phyloP scores from a whole-genome alignment of 2,797 vertebrate species.

The Chiloscyllium punctatum region DNA sequence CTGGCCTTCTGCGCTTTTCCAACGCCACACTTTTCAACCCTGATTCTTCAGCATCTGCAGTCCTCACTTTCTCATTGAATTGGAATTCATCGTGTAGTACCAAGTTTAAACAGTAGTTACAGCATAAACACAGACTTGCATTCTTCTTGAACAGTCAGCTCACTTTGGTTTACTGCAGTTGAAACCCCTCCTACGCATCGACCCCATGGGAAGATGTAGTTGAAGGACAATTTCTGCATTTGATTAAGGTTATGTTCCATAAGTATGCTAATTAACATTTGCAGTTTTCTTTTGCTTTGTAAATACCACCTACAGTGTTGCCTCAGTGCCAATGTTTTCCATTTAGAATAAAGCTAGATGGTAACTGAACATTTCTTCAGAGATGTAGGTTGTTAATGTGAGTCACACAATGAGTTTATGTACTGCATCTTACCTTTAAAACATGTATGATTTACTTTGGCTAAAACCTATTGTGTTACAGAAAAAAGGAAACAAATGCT shows the following conservation, averaged over 20 bases:
- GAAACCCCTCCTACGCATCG: not conserved
- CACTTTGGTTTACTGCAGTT: not conserved
- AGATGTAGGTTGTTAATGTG: not conserved
- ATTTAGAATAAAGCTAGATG: not conserved
- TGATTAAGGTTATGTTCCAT: not conserved
- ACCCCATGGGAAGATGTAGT: not conserved
- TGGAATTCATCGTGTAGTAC: not conserved
- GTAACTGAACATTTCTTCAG: not conserved
- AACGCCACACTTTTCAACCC: too few relatives aligned
- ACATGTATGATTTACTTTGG: not conserved
- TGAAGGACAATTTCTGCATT: not conserved
- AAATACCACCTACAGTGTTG: not conserved
- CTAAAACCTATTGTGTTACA: not conserved
- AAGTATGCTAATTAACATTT: conserved; percentile 1
- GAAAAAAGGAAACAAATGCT: not conserved
- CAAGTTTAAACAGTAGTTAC: not conserved
- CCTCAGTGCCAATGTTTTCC: not conserved
- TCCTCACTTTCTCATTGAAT: not conserved
- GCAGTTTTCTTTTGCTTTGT: not conserved
- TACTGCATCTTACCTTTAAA: not conserved
- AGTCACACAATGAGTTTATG: not conserved
- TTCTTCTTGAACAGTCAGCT: not conserved
- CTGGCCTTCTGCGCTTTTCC: too few relatives aligned
- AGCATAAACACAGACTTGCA: not conserved
- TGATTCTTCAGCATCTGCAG: too few relatives aligned